These are phyloP conservation scores for Neogobius melanostomus DNA, from an alignment of 2,113 vertebrate species.

Conservation along the genomic window DNA sequence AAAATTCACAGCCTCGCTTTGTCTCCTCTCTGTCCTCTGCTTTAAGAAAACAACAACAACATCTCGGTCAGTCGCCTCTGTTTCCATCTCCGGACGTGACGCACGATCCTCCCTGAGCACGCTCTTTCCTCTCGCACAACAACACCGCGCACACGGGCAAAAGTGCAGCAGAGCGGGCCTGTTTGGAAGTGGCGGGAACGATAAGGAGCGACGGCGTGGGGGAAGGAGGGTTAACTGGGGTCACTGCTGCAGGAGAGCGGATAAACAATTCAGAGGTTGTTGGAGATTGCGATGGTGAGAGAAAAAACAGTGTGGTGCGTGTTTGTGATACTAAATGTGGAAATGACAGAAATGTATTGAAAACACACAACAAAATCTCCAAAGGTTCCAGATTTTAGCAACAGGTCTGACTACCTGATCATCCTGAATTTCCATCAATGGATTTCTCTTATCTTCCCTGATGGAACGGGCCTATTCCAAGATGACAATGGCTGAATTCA, in stretches of 20 bases:
- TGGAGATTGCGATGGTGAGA: no score
- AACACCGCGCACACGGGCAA: background rate
- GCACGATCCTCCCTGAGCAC: background rate
- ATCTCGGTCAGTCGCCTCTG: slow-evolving; percentile 42
- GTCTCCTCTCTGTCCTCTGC: background rate
- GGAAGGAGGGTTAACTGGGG: slow-evolving; percentile 33
- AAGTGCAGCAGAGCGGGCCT: background rate
- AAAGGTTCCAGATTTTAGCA: no score
- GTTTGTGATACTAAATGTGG: no score
- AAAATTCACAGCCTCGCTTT: no score
- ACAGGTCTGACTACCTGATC: no score
- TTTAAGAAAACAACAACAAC: slow-evolving; percentile 22
- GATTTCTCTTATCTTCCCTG: no score
- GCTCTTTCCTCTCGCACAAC: slow-evolving; percentile 5
- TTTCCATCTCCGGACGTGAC: slow-evolving; percentile 60
- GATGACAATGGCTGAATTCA: no score
- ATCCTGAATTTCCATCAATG: no score
- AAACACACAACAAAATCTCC: no score
- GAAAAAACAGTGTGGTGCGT: no score
- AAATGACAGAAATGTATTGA: no score
- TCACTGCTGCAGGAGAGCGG: slow-evolving; percentile 18
- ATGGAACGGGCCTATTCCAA: no score
- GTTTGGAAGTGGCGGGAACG: slow-evolving; percentile 5
- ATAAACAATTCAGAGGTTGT: background rate
- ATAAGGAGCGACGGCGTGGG: slow-evolving; percentile 39